Evolutionary conservation across 2,888 invertebrate species (phyloP).

Genomic region (Thereva nobilitata): DNA sequence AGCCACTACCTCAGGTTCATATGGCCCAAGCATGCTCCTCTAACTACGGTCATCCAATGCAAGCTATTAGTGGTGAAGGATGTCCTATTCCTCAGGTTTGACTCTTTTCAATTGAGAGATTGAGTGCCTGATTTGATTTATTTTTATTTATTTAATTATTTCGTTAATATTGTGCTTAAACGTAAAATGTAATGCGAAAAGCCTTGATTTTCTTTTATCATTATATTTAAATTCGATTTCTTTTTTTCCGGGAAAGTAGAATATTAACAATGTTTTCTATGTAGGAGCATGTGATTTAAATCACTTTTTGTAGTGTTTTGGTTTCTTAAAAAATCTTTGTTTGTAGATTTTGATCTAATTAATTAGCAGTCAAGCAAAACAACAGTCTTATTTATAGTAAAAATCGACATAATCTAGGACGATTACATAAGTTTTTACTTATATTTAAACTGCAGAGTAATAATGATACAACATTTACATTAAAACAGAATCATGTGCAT

Average conservation of each 20-base stretch:
- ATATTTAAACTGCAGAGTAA: too few relatives aligned
- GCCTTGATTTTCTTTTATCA: constrained; percentile 29
- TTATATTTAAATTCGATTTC: constrained; percentile 10
- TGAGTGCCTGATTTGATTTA: constrained; percentile 11
- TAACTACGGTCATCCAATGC: constrained; percentile 34
- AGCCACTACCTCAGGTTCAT: constrained; percentile 32
- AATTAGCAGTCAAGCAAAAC: too few relatives aligned
- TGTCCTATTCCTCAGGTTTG: constrained; percentile 36
- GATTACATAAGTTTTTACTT: too few relatives aligned
- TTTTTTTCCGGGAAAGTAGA: not conserved
- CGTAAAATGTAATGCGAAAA: not conserved
- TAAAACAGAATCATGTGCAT: too few relatives aligned
- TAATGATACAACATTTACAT: too few relatives aligned
- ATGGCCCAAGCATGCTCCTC: constrained; percentile 37
- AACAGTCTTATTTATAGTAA: too few relatives aligned
- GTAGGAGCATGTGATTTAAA: too few relatives aligned
- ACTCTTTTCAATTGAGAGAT: constrained; percentile 7
- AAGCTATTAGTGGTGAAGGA: constrained; percentile 21
- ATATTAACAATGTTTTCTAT: not conserved
- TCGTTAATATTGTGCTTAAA: not conserved
- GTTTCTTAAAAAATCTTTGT: too few relatives aligned
- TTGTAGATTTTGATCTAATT: too few relatives aligned
- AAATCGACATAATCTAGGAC: too few relatives aligned
- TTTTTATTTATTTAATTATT: constrained; percentile 12
- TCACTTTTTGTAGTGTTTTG: too few relatives aligned